phyloP scores from a whole-genome alignment of 1,140 invertebrate species.

The Pseudoatta argentina region DNA sequence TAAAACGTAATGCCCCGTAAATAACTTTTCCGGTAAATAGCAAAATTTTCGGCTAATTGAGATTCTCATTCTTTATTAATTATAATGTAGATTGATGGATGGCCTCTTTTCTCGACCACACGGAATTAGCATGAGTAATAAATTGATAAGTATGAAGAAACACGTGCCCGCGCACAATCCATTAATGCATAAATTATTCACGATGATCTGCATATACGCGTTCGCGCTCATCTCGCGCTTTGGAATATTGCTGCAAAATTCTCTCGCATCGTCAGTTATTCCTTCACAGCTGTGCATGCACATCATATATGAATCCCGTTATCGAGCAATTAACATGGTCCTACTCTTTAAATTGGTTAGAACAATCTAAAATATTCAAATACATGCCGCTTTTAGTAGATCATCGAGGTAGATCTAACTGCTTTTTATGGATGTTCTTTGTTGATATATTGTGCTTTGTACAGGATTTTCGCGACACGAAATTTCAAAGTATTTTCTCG shows the following conservation, averaged over 20 bases:
- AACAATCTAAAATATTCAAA: constrained; percentile 60
- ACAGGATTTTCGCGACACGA: not conserved
- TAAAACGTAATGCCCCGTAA: not conserved
- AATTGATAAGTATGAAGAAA: constrained; percentile 61
- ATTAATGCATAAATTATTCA: constrained; percentile 61
- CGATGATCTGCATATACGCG: constrained; percentile 54
- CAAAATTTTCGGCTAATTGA: constrained; percentile 52
- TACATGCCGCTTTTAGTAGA: constrained; percentile 13
- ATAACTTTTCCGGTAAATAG: constrained; percentile 38
- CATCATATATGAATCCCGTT: constrained; percentile 40
- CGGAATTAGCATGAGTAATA: constrained; percentile 49
- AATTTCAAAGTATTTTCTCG: constrained; percentile 9
- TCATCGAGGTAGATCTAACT: constrained; percentile 18
- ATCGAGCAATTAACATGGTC: constrained; percentile 53
- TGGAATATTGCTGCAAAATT: constrained; percentile 47
- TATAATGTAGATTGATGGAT: constrained; percentile 52
- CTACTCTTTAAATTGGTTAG: constrained; percentile 44
- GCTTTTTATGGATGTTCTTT: not conserved
- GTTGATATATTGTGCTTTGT: not conserved
- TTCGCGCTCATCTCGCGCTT: constrained; percentile 11
- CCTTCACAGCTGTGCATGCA: constrained; percentile 38
- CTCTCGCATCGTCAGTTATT: constrained; percentile 55
- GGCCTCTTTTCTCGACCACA: constrained; percentile 26
- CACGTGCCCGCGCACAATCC: constrained; percentile 53
- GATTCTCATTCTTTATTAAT: constrained; percentile 49